These are phyloP conservation scores for Tryphoninae sp. DNA, from an alignment of 2,888 invertebrate species.

Conservation along the genomic window DNA sequence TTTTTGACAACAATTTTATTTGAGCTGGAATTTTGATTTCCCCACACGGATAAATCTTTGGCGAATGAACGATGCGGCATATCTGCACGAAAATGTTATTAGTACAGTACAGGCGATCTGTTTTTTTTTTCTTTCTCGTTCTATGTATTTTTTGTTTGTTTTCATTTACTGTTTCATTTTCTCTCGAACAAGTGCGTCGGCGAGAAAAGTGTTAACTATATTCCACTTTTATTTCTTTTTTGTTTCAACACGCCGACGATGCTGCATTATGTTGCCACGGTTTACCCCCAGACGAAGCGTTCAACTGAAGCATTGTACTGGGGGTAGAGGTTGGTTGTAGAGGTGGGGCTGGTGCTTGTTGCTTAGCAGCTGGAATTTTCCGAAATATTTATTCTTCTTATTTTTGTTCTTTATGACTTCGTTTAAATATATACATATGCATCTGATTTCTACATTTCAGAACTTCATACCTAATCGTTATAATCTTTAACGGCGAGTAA, in stretches of 20 bases:
- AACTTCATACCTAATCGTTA: constrained; percentile 18
- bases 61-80: not conserved
- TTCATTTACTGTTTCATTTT: constrained; percentile 13
- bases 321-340: constrained; percentile 75
- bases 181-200: constrained; percentile 41
- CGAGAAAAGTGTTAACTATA: constrained; percentile 31
- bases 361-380: constrained; percentile 79
- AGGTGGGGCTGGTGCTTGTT: constrained; percentile 80
- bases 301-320: constrained; percentile 75
- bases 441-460: constrained; percentile 14
- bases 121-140: not conserved
- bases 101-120: constrained; percentile 34
- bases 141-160: not conserved
- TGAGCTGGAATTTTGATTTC: not conserved
- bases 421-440: constrained; percentile 6
- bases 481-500: constrained; percentile 23
- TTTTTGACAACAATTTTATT: not conserved
- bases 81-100: constrained; percentile 31
- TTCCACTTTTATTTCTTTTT: constrained; percentile 55
- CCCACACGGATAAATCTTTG: not conserved
- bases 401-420: constrained; percentile 28
- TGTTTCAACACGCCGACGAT: constrained; percentile 73
- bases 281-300: constrained; percentile 74
- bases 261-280: constrained; percentile 75
- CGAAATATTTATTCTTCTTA: constrained; percentile 67